Evolutionary conservation across 2,113 vertebrate species (phyloP).

Genomic region (Zapornia atra): DNA sequence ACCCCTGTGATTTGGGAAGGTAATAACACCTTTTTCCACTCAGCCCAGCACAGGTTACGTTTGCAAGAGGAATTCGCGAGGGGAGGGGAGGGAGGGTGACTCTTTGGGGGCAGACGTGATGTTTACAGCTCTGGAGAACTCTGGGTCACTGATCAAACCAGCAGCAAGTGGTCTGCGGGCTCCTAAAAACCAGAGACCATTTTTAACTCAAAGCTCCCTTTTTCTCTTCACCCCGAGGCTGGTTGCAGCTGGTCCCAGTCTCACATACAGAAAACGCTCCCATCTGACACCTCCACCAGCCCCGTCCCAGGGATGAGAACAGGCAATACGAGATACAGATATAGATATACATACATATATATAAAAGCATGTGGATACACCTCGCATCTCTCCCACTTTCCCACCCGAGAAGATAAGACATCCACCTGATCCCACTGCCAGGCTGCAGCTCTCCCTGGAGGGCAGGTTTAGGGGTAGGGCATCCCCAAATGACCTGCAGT

Average conservation of each 20-base stretch:
- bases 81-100: not conserved
- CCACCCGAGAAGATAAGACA: not conserved
- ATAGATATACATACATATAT: not conserved
- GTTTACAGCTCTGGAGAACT: constrained; percentile 47
- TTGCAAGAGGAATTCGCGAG: constrained; percentile 11
- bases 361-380: not conserved
- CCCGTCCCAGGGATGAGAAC: not conserved
- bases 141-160: constrained; percentile 58
- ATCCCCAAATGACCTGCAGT: not conserved
- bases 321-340: not conserved
- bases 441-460: not conserved
- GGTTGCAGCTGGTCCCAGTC: not conserved
- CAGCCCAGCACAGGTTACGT: not conserved
- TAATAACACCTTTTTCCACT: not conserved
- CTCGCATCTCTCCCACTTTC: not conserved
- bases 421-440: not conserved
- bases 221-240: not conserved
- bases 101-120: not conserved
- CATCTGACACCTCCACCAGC: not conserved
- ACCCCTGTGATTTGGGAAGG: not conserved
- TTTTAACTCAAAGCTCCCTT: not conserved
- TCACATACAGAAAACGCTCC: not conserved
- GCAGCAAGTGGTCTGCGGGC: not conserved
- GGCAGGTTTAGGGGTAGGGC: not conserved
- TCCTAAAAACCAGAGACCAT: not conserved